These are phyloP conservation scores for Nixonia krombeini DNA, from an alignment of 1,140 invertebrate genomes.

Conservation along the genomic window DNA sequence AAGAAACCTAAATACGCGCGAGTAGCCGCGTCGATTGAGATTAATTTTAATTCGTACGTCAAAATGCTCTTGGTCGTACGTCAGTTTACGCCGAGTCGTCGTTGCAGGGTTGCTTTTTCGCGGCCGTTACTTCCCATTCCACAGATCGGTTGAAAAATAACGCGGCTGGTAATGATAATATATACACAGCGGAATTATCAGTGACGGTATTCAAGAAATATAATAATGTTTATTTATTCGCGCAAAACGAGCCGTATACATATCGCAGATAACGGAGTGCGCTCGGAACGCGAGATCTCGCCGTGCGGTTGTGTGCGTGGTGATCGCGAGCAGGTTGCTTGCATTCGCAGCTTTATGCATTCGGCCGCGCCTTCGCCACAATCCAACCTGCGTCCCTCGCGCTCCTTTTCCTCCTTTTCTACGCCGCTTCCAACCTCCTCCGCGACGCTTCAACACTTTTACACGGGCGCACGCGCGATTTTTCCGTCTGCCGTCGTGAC, in stretches of 20 bases:
- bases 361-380: slow-evolving; percentile 50
- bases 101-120: too few relatives aligned
- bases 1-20: too few relatives aligned
- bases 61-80: too few relatives aligned
- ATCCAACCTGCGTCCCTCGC: slow-evolving; percentile 30
- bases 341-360: slow-evolving; percentile 53
- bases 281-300: slow-evolving; percentile 24
- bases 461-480: background rate
- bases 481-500: background rate
- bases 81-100: too few relatives aligned
- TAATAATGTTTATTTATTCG: slow-evolving; percentile 37
- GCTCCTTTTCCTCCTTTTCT: slow-evolving; percentile 20
- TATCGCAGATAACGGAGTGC: slow-evolving; percentile 34
- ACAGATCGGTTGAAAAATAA: too few relatives aligned
- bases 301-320: slow-evolving; percentile 32
- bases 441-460: background rate
- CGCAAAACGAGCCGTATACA: slow-evolving; percentile 31
- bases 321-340: slow-evolving; percentile 55
- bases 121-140: too few relatives aligned
- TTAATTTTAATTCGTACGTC: too few relatives aligned
- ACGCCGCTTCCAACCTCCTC: slow-evolving; percentile 13
- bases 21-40: too few relatives aligned
- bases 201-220: slow-evolving; percentile 24
- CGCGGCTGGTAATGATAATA: slow-evolving; percentile 36
- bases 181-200: slow-evolving; percentile 30